phyloP scores from a whole-genome alignment of 2,888 invertebrate species.

The Julus scandinavius region DNA sequence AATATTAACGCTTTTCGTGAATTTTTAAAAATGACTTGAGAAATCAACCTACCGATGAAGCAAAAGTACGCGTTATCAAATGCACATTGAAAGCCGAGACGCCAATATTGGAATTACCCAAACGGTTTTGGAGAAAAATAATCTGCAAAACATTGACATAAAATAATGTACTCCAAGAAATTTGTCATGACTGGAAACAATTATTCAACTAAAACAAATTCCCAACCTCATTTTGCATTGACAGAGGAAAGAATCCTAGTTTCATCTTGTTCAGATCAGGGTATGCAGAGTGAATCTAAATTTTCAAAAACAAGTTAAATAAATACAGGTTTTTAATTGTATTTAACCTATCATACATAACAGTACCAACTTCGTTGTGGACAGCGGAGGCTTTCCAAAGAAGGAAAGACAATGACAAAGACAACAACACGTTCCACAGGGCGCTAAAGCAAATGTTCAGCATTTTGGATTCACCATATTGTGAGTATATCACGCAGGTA shows the following conservation, averaged over 20 bases:
- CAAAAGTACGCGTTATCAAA: neutral
- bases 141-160: neutral
- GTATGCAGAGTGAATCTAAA: neutral
- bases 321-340: neutral
- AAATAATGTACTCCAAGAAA: neutral
- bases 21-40: neutral
- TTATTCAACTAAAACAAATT: neutral
- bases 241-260: neutral
- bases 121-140: slow-evolving; percentile 24
- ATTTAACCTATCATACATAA: neutral
- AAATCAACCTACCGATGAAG: neutral
- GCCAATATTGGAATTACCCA: slow-evolving; percentile 30
- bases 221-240: slow-evolving; percentile 39
- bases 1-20: too few species aligned
- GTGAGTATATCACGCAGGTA: neutral
- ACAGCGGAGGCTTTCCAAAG: neutral
- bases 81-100: neutral
- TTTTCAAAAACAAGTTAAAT: neutral
- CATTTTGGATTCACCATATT: neutral
- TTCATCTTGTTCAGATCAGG: neutral
- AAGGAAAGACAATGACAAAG: neutral
- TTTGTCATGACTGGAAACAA: neutral
- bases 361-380: neutral
- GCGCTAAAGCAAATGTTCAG: neutral
- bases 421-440: neutral